Base-by-base conservation (phyloP, 37 sponge, comb jelly and placozoan genomes). In the Diacarnus erythraeanus region DNA sequence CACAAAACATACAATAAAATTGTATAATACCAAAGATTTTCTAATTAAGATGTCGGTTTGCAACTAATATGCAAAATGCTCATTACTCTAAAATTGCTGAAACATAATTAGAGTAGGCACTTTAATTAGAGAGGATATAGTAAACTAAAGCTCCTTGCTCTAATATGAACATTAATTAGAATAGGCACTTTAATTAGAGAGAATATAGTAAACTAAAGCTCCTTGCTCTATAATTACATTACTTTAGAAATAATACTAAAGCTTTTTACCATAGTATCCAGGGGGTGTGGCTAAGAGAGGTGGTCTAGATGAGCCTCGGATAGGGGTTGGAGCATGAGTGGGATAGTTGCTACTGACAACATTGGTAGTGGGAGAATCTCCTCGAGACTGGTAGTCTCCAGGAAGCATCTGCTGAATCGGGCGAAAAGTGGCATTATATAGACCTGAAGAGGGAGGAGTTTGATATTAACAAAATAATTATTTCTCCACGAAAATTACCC, bases 271-370 rank as follows among this genome's bases (percentile, higher is more conserved):
- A 39, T 80, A 80, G 37, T 77, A 83, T 44, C 89, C 89, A 54
- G 89, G 83, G 33, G 89, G 89, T 31, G 89, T 88, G 43, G 79
- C 84, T 33, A 88, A 51, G 17, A 88, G 79, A 21, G 89, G 89
- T 21, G 83, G 78, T 4, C 84, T 59, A 12, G 67, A 30, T n/a
- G 71, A 36, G 60, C 78, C 78, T 36, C 88, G 61, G n/a, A 87
- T 18, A 31, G 88, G 88, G 0, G 88, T 87, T 33, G 88, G 88
- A 18, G 66, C 71, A 3, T 72, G 56, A 18, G 82, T 80, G 40
- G 61, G 77, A 27, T 76, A 76, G 38, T 33, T 74, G 35, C 34
- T 74, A 15, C 47, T 21, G 18, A 26, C 8, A 22, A 8, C 3
- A 42, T 18, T 44, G 25, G 44, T 3, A 8, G 12, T 43, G 57